phyloP scores from a whole-genome alignment of 2,797 vertebrate genomes.

The Sardinella longiceps region DNA sequence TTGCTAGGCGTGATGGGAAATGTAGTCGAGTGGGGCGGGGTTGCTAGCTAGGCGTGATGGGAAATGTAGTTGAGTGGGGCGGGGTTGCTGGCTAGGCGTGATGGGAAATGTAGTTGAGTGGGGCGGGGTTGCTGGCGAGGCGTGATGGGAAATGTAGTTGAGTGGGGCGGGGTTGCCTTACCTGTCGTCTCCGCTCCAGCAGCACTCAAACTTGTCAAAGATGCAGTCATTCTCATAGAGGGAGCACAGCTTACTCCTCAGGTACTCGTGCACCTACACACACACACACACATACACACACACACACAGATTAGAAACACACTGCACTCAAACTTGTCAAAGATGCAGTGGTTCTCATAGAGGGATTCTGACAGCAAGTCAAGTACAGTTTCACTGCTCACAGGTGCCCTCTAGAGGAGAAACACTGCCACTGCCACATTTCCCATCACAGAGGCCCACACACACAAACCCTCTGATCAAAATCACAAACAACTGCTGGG shows the following conservation, averaged over 20 bases:
- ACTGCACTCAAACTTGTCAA: not conserved
- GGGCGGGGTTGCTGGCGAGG: not conserved
- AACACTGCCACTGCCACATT: not conserved
- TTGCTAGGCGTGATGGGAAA: not conserved
- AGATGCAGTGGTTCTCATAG: too few relatives aligned
- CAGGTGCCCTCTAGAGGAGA: not conserved
- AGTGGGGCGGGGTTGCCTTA: conserved; percentile 43
- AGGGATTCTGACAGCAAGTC: too few relatives aligned
- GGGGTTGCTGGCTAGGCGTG: too few relatives aligned
- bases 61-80: not conserved
- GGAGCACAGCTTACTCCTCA: conserved; percentile 95
- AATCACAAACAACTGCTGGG: too few relatives aligned
- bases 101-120: not conserved
- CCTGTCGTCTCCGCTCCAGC: conserved; percentile 97
- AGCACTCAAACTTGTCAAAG: conserved; percentile 99
- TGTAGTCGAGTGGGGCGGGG: not conserved
- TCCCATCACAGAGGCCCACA: too few relatives aligned
- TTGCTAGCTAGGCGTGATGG: not conserved
- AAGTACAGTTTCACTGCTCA: not conserved
- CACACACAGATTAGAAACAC: not conserved
- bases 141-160: not conserved
- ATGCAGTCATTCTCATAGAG: conserved; percentile 98
- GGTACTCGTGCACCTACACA: conserved; percentile 93
- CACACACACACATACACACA: not conserved
- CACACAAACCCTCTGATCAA: too few relatives aligned